A percentile compares a stretch with the other conserved stretches of the same genome.
phyloP scores from a whole-genome alignment of 2,113 vertebrate genomes.

The Tyto alba region DNA sequence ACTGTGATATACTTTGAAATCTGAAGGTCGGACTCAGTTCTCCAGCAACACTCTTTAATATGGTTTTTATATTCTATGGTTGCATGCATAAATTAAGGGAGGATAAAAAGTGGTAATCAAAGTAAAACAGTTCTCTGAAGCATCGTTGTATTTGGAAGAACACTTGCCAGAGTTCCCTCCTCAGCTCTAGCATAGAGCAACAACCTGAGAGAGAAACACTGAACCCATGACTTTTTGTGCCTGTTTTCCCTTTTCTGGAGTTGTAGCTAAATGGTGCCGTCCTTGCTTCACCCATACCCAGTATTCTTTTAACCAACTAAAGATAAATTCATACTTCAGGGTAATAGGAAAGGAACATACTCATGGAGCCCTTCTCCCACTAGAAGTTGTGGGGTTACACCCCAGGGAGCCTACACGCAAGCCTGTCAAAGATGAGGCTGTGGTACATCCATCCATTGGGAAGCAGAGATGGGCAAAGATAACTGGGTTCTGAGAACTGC shows the following conservation, averaged over 20 bases:
- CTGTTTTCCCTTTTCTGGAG: neutral
- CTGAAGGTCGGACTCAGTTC: neutral
- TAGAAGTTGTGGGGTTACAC: neutral
- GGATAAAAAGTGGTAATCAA: neutral
- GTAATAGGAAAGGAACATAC: neutral
- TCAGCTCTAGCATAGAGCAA: neutral
- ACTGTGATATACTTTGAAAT: neutral
- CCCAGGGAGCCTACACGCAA: neutral
- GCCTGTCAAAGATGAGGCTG: neutral
- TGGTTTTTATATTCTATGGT: neutral
- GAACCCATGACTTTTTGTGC: neutral
- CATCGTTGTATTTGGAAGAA: neutral
- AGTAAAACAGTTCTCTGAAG: neutral
- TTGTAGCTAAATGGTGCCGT: neutral
- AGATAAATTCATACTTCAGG: neutral
- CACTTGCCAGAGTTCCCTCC: neutral
- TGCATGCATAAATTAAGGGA: neutral
- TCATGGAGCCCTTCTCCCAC: neutral
- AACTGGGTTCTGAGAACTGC: neutral
- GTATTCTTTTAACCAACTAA: neutral
- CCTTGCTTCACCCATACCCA: neutral
- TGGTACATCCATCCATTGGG: neutral
- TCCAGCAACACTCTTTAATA: neutral
- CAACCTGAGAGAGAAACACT: neutral
- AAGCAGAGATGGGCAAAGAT: neutral